Evolutionary conservation across 35 echinoderm and acorn worm genomes (phyloP), one percentile per base, ranked within the genome.

Genomic region (Lytechinus variegatus): DNA sequence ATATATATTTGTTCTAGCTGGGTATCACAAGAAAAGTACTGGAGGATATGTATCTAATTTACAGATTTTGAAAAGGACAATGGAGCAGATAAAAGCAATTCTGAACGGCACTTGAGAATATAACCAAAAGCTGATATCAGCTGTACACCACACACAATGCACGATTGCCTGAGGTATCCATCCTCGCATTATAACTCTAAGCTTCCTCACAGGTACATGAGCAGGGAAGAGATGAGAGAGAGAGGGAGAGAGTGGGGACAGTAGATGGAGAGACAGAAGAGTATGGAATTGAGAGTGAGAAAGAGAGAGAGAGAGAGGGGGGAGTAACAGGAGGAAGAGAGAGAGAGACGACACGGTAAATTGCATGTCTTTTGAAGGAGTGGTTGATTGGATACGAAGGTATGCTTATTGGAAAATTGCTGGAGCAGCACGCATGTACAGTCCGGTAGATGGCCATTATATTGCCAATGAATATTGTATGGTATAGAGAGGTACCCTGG

Each of bases 301-400:
- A 16, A 66, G 14, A 16, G 14, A 54, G 13, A 54, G 88, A 54
- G 29, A 8, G 87, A 19, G 52, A 53, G 87, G 9, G 8, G 11
- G 9, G 88, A 29, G 88, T 19, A 9, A 33, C 33, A 44, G 33
- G 87, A 52, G 87, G 29, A 29, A 53, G 87, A 71, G 66, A 79
- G 19, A 72, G 61, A 90, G 88, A 54, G 52, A 90, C 52, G 29
- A 90, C 52, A 90, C 52, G 28, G 88, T 21, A 90, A 90, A 90
- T 90, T 90, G 88, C 88, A 90, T 90, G 88, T 90, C 88, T 90
- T 90, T 90, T 90, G 52, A 52, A 44, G 52, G 88, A 52, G 29
- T 44, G 28, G 88, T 52, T 90, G 88, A 90, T 90, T 90, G 88
- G 88, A 52, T 52, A 90, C 28, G 88, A 90, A 52, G 52, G 88